Conservation (phyloP, 2,888 invertebrate genomes). For the Punctoribates punctum region DNA sequence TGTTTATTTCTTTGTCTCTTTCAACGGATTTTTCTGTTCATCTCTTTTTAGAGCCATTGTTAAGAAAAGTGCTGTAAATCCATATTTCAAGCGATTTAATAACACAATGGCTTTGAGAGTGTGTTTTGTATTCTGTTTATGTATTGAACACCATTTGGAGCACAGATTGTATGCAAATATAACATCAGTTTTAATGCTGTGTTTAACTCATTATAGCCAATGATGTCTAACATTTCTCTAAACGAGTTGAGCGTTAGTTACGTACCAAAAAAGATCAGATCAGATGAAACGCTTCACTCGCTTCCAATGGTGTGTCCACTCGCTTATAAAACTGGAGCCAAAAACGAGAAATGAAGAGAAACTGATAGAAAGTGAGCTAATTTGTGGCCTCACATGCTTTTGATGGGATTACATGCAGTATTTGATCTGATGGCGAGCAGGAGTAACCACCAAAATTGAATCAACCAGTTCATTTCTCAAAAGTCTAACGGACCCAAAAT, state of each 20-base stretch:
- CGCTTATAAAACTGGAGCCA: constrained; percentile 8
- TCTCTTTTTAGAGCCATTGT: too few relatives aligned
- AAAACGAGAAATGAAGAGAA: constrained; percentile 5
- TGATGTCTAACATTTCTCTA: not conserved
- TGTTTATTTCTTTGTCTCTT: too few relatives aligned
- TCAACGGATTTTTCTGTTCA: too few relatives aligned
- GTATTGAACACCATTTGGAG: not conserved
- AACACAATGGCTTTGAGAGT: too few relatives aligned
- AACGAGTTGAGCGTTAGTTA: not conserved
- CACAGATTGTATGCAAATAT: constrained; percentile 4
- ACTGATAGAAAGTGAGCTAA: constrained; percentile 28
- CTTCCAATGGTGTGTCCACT: not conserved
- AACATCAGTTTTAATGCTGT: too few relatives aligned
- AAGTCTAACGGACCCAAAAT: too few relatives aligned
- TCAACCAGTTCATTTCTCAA: too few relatives aligned
- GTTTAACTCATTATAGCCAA: constrained; percentile 1
- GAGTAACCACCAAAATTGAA: too few relatives aligned
- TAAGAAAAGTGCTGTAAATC: too few relatives aligned
- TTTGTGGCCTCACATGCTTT: constrained; percentile 31
- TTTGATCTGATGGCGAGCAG: not conserved
- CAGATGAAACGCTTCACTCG: not conserved
- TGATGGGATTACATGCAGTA: constrained; percentile 28
- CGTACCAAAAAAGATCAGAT: not conserved
- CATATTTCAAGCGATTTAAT: too few relatives aligned
- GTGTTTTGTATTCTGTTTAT: not conserved